Conservation (phyloP, 1,140 invertebrate species). For the Nymphalis io region DNA sequence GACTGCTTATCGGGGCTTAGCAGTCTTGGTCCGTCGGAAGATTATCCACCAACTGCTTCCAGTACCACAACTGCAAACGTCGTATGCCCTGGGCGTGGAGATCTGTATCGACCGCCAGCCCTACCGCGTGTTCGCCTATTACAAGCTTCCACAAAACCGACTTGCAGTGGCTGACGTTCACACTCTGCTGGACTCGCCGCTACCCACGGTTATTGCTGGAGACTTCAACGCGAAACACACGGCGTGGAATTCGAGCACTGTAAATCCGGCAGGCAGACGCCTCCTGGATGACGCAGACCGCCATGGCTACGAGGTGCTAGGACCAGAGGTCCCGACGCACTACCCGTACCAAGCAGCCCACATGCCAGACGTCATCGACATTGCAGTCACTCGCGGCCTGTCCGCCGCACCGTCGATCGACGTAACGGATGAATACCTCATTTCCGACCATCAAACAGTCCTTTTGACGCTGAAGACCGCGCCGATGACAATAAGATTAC, state of each 20-base stretch:
- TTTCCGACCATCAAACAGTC: neutral
- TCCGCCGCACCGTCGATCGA: slow-evolving; percentile 9
- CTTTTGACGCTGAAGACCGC: neutral
- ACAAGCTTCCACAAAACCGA: slow-evolving; percentile 1
- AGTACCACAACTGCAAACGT: neutral
- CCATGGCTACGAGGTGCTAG: neutral
- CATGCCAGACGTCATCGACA: too few species aligned
- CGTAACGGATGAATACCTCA: neutral
- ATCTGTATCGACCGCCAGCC: neutral
- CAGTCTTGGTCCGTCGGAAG: slow-evolving; percentile 21
- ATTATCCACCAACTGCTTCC: slow-evolving; percentile 34
- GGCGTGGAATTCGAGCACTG: slow-evolving; percentile 35
- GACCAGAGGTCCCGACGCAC: slow-evolving; percentile 14
- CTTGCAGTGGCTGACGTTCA: slow-evolving; percentile 22
- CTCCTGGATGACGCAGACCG: slow-evolving; percentile 24
- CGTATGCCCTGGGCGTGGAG: slow-evolving; percentile 35
- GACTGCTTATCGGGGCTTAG: too few species aligned
- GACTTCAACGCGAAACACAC: too few species aligned
- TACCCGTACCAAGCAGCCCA: neutral
- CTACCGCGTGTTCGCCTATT: slow-evolving; percentile 19
- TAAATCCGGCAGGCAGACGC: neutral
- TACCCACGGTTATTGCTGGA: slow-evolving; percentile 31
- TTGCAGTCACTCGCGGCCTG: slow-evolving; percentile 9
- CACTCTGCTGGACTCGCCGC: slow-evolving; percentile 10
- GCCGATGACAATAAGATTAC: neutral